phyloP scores from a whole-genome alignment of 2,797 vertebrate genomes.

The Helarctos malayanus region DNA sequence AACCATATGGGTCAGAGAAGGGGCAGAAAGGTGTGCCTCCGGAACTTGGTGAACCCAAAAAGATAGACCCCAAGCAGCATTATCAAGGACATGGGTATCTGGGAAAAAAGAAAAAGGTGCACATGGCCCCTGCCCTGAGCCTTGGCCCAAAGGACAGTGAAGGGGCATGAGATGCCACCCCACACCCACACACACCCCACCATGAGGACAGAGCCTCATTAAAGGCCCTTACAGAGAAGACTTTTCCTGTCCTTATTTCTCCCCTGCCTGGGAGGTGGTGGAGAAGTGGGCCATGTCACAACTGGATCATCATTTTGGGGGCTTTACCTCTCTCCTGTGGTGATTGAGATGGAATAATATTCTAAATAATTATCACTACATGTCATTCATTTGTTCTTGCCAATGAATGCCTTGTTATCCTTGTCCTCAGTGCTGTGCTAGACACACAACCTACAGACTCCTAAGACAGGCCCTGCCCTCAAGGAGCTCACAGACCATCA shows the following conservation, averaged over 20 bases:
- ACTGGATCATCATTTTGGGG: slow-evolving; percentile 65
- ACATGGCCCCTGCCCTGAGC: background rate
- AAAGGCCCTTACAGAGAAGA: background rate
- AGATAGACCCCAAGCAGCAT: fast-evolving
- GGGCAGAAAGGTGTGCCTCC: background rate
- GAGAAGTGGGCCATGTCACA: slow-evolving; percentile 57
- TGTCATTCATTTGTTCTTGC: background rate
- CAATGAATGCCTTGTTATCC: background rate
- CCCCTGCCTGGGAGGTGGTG: slow-evolving; percentile 30
- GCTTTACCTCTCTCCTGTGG: background rate
- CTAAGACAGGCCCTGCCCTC: background rate
- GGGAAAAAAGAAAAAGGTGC: background rate
- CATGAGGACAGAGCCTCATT: background rate
- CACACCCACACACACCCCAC: fast-evolving
- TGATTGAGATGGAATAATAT: background rate
- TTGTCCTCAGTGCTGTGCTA: background rate
- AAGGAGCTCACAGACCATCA: background rate
- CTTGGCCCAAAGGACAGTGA: background rate
- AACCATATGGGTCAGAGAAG: background rate
- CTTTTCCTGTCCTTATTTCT: slow-evolving; percentile 29
- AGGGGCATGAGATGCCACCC: background rate
- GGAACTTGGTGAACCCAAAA: background rate
- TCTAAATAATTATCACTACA: background rate
- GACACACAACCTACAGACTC: background rate
- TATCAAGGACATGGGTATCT: background rate